Evolutionary conservation across 2,797 vertebrate species (phyloP), one percentile per base, ranked within the genome.

Genomic region (Falco rusticolus): DNA sequence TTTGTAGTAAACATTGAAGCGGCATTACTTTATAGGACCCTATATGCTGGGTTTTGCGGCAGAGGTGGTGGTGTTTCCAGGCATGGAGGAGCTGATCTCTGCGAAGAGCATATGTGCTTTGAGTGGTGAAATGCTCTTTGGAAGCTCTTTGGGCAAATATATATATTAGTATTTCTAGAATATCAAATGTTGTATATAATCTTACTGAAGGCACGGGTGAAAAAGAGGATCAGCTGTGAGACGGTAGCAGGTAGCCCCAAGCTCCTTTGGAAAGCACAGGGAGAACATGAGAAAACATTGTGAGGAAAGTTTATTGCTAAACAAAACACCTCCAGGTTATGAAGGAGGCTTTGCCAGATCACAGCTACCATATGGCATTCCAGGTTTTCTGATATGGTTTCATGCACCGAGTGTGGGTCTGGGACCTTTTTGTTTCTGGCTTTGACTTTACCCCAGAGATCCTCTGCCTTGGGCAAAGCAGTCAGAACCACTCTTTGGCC

Each of bases 361-460:
- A 1, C 51, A 81, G 80, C 84, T 83, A 33, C 84, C 93, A 74
- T 90, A 77, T 76, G 93, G 83, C 74, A 66, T 91, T 87, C 88
- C 94, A 86, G 87, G 80, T 74, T 95, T 57, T 61, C 60, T 66
- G 64, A 33, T 0, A 1, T 51, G 80, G 77, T 60, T 87, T 85
- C 0, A 0, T 59, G 68, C 78, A 19, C 12, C 20, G 37, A 54
- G 16, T 48, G 33, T 28, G 59, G 45, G 69, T 68, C 87, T 91
- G 70, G 63, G 87, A 79, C 79, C 37, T 85, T 82, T 64, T 22
- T 1, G 1, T 89, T 95, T 59, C 72, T 91, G 80, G 51, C 82
- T 81, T 59, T 69, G 72, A 51, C 69, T 81, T 68, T 54, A 50
- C 31, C 60, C 20, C 24, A 8, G 87, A 77, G 63, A 54, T 82